These are phyloP conservation scores for Chiridota heheva DNA, from an alignment of 35 echinoderm and acorn worm genomes.

Conservation along the genomic window DNA sequence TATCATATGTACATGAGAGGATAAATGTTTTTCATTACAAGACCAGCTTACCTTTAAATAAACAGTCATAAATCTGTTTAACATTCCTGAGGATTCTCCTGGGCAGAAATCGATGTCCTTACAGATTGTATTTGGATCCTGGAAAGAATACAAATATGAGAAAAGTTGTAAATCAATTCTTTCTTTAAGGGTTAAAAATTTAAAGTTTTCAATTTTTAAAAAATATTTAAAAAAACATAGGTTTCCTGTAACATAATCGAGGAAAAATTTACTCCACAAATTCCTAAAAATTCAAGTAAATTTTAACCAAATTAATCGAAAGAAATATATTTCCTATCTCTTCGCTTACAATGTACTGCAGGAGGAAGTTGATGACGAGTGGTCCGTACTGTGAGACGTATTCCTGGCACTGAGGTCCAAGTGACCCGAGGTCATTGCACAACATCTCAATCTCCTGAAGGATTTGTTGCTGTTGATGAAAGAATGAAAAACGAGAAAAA, in stretches of 20 bases:
- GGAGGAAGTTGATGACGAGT: slow-evolving; percentile 12
- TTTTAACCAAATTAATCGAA: too few species aligned
- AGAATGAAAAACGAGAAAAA: not conserved
- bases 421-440: slow-evolving; percentile 1
- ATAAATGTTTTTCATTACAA: too few species aligned
- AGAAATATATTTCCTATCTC: too few species aligned
- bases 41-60: slow-evolving; percentile 13
- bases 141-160: not conserved
- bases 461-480: not conserved
- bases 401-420: slow-evolving; percentile 32
- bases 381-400: slow-evolving; percentile 33
- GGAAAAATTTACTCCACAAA: too few species aligned
- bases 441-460: slow-evolving; percentile 25
- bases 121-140: slow-evolving; percentile 31
- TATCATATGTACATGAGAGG: too few species aligned
- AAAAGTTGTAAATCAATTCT: not conserved
- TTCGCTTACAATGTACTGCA: slow-evolving; percentile 22
- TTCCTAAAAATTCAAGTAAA: too few species aligned
- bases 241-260: too few species aligned
- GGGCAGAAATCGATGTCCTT: slow-evolving; percentile 31
- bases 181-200: too few species aligned
- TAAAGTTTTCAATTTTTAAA: too few species aligned
- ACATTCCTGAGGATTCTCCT: not conserved
- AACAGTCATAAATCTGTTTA: not conserved
- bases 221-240: too few species aligned